A percentile compares a stretch with the other conserved stretches of the same genome.
Conservation (phyloP, 2,888 invertebrate genomes). For the Drosophila subsilvestris region DNA sequence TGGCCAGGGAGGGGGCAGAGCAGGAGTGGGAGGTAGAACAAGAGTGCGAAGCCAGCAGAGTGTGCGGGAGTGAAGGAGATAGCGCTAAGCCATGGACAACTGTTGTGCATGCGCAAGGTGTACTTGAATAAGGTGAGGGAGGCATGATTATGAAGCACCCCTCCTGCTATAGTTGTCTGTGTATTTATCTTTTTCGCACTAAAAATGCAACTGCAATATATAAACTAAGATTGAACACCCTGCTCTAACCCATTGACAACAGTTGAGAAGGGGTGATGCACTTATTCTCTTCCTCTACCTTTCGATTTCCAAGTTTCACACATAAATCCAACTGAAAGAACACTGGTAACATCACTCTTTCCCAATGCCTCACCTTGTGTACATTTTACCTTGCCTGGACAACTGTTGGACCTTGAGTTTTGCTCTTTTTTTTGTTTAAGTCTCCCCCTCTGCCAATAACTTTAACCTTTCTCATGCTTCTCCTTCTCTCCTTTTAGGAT, state of each 20-base stretch:
- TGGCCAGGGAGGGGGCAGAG: constrained; percentile 7
- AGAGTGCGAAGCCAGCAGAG: neutral
- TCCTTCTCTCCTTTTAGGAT: constrained; percentile 45
- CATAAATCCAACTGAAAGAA: too few relatives aligned
- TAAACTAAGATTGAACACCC: too few relatives aligned
- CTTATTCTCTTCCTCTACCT: too few relatives aligned
- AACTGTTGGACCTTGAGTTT: neutral
- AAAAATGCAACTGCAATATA: too few relatives aligned
- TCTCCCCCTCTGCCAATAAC: neutral
- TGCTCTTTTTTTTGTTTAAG: neutral
- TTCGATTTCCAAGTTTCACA: too few relatives aligned
- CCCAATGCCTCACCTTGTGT: neutral
- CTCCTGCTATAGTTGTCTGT: neutral
- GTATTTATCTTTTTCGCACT: too few relatives aligned
- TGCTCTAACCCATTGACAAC: too few relatives aligned
- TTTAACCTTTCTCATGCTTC: constrained; percentile 32
- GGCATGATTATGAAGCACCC: neutral
- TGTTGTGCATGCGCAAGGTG: constrained; percentile 49
- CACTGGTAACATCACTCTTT: too few relatives aligned
- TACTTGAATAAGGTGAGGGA: neutral
- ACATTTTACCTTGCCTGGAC: neutral
- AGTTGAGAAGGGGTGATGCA: too few relatives aligned
- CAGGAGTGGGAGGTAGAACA: constrained; percentile 35
- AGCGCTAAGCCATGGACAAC: constrained; percentile 60
- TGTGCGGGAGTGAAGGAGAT: neutral